Conservation (phyloP, 2,888 invertebrate genomes). For the Chymomyza amoena region DNA sequence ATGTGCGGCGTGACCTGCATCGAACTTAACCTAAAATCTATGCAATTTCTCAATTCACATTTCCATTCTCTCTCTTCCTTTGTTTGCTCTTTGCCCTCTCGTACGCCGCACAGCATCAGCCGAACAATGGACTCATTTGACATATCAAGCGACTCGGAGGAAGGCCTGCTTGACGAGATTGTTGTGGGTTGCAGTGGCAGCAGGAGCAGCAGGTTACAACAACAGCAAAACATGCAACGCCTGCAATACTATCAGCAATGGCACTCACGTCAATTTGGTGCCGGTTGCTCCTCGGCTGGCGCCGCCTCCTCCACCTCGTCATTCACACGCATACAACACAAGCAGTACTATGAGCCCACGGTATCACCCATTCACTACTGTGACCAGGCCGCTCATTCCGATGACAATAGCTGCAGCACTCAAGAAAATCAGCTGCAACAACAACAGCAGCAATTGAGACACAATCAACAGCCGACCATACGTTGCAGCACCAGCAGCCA, state of each 20-base stretch:
- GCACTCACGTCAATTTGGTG: slow-evolving; percentile 1
- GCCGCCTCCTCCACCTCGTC: slow-evolving; percentile 31
- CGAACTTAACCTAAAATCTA: slow-evolving; percentile 3
- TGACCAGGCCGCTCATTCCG: slow-evolving; percentile 76
- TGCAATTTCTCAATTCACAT: neutral
- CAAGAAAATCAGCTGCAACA: slow-evolving; percentile 52
- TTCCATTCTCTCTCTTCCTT: slow-evolving; percentile 15
- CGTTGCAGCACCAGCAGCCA: slow-evolving; percentile 58
- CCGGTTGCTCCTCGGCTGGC: slow-evolving; percentile 17
- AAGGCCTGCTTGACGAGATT: slow-evolving; percentile 78
- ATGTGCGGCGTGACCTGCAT: neutral
- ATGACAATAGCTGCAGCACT: slow-evolving; percentile 72
- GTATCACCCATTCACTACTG: slow-evolving; percentile 78
- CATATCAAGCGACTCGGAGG: slow-evolving; percentile 78
- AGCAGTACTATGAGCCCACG: slow-evolving; percentile 71
- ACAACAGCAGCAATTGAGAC: slow-evolving; percentile 17
- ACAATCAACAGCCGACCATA: slow-evolving; percentile 48
- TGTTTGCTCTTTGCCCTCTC: neutral
- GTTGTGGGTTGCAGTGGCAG: slow-evolving; percentile 70
- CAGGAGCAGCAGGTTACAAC: slow-evolving; percentile 24
- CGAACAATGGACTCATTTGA: slow-evolving; percentile 79
- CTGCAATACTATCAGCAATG: slow-evolving; percentile 46
- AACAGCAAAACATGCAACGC: slow-evolving; percentile 47
- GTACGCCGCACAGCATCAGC: slow-evolving; percentile 61
- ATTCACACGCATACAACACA: slow-evolving; percentile 48